phyloP scores from a whole-genome alignment of 2,888 invertebrate species.

The Pardosa pseudoannulata region DNA sequence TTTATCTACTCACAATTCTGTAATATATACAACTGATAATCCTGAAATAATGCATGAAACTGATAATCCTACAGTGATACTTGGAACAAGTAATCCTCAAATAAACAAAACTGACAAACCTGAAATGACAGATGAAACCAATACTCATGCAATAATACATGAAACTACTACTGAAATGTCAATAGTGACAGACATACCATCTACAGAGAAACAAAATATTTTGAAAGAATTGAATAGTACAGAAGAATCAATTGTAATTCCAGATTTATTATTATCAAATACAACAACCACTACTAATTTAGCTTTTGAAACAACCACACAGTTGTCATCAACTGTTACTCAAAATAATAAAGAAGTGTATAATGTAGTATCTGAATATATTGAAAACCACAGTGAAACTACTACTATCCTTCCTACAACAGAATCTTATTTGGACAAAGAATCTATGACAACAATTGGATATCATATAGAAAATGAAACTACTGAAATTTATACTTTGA shows the following conservation, averaged over 20 bases:
- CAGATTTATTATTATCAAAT: no score
- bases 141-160: not conserved
- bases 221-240: not conserved
- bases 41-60: no score
- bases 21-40: no score
- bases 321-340: not conserved
- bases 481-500: conserved; percentile 50
- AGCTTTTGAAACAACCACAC: not conserved
- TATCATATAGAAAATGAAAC: conserved; percentile 12
- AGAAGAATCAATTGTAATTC: not conserved
- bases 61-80: not conserved
- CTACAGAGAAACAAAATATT: not conserved
- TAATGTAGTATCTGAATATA: no score
- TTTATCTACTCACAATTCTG: not conserved
- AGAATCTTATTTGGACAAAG: not conserved
- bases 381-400: no score
- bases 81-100: not conserved
- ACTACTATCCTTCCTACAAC: not conserved
- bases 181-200: not conserved
- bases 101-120: no score
- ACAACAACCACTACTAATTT: no score
- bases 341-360: not conserved
- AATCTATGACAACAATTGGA: not conserved
- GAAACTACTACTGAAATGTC: not conserved
- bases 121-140: not conserved